These are phyloP conservation scores for Anadara kagoshimensis DNA, from an alignment of 1,140 invertebrate genomes.

Conservation along the genomic window DNA sequence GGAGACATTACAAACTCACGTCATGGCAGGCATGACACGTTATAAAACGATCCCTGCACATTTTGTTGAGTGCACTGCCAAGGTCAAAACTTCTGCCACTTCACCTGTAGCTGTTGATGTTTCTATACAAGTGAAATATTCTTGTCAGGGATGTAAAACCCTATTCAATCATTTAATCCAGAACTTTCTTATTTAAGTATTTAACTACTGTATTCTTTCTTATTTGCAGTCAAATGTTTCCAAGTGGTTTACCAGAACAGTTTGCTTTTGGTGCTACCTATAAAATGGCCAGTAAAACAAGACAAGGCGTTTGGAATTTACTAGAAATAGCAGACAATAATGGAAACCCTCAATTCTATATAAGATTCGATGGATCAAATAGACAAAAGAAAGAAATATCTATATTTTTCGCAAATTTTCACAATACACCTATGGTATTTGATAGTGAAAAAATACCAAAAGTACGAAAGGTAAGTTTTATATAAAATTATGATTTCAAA, in stretches of 20 bases:
- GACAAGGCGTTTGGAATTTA: constrained; percentile 28
- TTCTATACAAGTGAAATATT: no score
- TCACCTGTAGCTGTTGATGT: no score
- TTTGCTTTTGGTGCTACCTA: constrained; percentile 30
- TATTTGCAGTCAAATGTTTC: constrained; percentile 26
- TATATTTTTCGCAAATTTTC: constrained; percentile 15
- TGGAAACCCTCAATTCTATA: constrained; percentile 22
- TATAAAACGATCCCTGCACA: no score
- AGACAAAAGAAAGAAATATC: constrained; percentile 21
- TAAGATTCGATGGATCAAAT: constrained; percentile 24
- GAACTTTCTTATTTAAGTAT: no score
- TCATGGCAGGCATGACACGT: no score
- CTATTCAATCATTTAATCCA: no score
- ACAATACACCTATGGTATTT: constrained; percentile 3
- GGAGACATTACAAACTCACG: no score
- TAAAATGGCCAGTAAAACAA: constrained; percentile 25
- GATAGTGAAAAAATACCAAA: neutral
- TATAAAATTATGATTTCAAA: neutral
- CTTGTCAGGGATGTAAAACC: no score
- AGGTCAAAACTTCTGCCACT: no score
- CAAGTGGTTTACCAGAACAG: constrained; percentile 25
- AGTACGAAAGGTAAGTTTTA: constrained; percentile 13
- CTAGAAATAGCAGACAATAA: constrained; percentile 9
- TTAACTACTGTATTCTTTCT: no score
- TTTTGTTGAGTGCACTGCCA: no score